Evolutionary conservation across 2,113 vertebrate species (phyloP).

Genomic region (Dasyornis broadbenti): DNA sequence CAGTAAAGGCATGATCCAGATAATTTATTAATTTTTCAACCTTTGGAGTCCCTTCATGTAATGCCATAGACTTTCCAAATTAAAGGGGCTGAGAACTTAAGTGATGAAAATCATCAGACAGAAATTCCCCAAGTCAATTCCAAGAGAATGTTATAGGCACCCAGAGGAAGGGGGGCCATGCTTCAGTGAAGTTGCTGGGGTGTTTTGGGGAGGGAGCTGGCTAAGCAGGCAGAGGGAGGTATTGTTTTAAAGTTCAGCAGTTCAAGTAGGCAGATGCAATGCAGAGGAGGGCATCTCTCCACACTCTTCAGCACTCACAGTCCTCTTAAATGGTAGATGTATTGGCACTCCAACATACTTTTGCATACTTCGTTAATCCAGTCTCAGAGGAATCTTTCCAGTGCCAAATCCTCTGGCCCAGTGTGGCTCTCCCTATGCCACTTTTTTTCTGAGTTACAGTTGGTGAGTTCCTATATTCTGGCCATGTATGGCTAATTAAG

Average conservation of each 20-base stretch:
- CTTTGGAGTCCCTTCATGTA: background rate
- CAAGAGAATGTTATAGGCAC: background rate
- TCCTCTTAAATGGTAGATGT: background rate
- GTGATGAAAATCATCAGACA: background rate
- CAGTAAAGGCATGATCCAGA: background rate
- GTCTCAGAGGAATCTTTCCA: background rate
- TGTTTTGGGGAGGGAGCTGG: background rate
- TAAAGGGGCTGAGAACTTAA: background rate
- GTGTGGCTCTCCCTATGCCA: background rate
- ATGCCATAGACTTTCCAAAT: background rate
- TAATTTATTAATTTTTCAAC: background rate
- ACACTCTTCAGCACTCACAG: background rate
- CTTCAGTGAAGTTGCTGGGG: background rate
- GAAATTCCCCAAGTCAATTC: background rate
- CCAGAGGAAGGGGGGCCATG: background rate
- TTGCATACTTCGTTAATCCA: accelerated
- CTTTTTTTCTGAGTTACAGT: accelerated
- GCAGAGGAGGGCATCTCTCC: background rate
- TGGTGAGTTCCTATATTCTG: background rate
- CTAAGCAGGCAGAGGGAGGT: background rate
- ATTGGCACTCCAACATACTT: background rate
- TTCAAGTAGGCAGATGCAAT: background rate
- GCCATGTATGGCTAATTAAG: background rate
- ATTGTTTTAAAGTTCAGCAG: background rate
- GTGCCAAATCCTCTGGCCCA: background rate